Evolutionary conservation across 2,113 vertebrate species (phyloP).

Genomic region (Galbula dea): DNA sequence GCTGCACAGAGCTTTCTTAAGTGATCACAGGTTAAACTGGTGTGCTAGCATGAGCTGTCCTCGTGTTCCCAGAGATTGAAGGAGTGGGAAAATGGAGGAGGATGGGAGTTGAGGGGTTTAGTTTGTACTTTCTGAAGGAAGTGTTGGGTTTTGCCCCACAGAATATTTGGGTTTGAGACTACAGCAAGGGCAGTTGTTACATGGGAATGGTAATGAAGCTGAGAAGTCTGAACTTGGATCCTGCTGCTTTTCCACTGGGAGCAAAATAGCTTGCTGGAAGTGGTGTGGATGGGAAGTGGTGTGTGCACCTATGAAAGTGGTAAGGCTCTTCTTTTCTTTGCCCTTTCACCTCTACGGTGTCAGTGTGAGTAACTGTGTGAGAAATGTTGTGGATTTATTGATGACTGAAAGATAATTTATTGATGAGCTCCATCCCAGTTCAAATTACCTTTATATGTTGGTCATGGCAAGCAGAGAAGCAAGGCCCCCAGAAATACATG

Average conservation of each 20-base stretch:
- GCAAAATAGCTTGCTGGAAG: background rate
- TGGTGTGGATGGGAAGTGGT: background rate
- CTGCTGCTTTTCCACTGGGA: background rate
- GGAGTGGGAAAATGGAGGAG: background rate
- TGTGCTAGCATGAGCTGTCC: background rate
- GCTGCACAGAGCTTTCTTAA: background rate
- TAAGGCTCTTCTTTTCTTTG: background rate
- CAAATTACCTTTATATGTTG: background rate
- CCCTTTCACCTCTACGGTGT: background rate
- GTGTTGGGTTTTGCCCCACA: background rate
- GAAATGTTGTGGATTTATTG: background rate
- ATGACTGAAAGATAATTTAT: background rate
- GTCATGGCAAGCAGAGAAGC: background rate
- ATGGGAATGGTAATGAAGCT: background rate
- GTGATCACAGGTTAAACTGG: background rate
- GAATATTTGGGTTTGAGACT: background rate
- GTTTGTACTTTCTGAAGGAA: background rate
- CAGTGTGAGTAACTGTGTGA: background rate
- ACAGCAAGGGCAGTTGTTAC: background rate
- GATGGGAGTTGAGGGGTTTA: background rate
- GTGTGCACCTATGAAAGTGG: background rate
- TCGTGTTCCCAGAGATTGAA: background rate
- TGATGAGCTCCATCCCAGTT: background rate
- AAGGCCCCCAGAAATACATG: background rate
- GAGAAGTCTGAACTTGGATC: background rate